Evolutionary conservation across 2,888 invertebrate genomes (phyloP).

Genomic region (Standfussiana lucernea): DNA sequence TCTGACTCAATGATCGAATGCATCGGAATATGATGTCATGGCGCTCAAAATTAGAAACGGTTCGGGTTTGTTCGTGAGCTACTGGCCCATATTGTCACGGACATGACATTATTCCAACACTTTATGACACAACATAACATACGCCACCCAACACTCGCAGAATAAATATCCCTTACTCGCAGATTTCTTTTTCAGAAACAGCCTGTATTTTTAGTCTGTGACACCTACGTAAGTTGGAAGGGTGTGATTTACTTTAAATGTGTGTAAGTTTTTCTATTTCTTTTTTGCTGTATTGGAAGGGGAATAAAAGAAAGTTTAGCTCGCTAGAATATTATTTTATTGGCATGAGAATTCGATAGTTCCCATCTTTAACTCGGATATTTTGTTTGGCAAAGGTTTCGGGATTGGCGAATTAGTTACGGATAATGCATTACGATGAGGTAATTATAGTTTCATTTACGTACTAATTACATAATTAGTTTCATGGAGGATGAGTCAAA

Average conservation of each 20-base stretch:
- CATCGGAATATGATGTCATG: slow-evolving; percentile 73
- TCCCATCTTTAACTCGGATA: background rate
- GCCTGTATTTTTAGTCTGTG: slow-evolving; percentile 56
- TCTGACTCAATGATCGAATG: slow-evolving; percentile 68
- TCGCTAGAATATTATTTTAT: background rate
- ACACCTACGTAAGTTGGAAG: slow-evolving; percentile 28
- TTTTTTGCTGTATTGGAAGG: slow-evolving; percentile 22
- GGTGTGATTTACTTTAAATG: slow-evolving; percentile 52
- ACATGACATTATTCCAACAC: slow-evolving; percentile 70
- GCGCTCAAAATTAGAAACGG: slow-evolving; percentile 72
- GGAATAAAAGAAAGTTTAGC: slow-evolving; percentile 13
- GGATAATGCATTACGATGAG: slow-evolving; percentile 8
- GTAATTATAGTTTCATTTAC: slow-evolving; percentile 7
- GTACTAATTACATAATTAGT: background rate
- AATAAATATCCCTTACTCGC: slow-evolving; percentile 62
- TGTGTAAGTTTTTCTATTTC: slow-evolving; percentile 49
- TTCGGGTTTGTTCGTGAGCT: slow-evolving; percentile 59
- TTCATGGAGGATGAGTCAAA: background rate
- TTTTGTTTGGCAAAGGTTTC: slow-evolving; percentile 38
- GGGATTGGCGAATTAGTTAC: background rate
- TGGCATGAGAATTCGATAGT: slow-evolving; percentile 1
- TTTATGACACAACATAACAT: slow-evolving; percentile 69
- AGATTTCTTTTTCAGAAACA: slow-evolving; percentile 48
- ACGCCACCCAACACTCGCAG: slow-evolving; percentile 33
- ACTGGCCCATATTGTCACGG: slow-evolving; percentile 77